A percentile compares a stretch with the other conserved stretches of the same genome.
Evolutionary conservation across 2,888 invertebrate species (phyloP).

Genomic region (Aquatica leii): DNA sequence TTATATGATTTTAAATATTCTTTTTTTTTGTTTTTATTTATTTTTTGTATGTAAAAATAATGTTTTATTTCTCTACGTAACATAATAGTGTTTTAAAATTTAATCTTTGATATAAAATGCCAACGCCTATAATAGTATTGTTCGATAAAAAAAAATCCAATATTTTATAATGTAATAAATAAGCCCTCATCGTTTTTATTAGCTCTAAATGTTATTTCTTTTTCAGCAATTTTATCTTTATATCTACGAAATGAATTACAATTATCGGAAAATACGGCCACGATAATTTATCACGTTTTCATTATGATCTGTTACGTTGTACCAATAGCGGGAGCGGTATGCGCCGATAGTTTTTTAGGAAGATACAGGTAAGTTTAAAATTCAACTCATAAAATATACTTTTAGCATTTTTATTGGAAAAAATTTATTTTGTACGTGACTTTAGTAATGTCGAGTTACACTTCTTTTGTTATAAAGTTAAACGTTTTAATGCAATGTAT

Average conservation of each 20-base stretch:
- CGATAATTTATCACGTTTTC: conserved; percentile 79
- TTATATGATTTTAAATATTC: too few species aligned
- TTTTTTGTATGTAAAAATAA: too few species aligned
- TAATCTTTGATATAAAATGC: too few species aligned
- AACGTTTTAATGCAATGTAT: neutral
- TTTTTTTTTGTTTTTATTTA: too few species aligned
- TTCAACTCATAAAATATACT: neutral
- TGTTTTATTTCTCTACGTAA: too few species aligned
- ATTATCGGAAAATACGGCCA: conserved; percentile 73
- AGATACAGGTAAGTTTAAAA: conserved; percentile 66
- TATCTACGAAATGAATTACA: conserved; percentile 76
- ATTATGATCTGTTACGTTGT: conserved; percentile 80
- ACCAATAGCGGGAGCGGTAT: conserved; percentile 76
- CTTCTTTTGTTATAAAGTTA: neutral
- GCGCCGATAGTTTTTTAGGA: conserved; percentile 82
- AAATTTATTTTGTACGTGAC: conserved; percentile 2
- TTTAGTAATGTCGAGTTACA: neutral
- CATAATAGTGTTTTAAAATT: too few species aligned
- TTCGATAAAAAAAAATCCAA: too few species aligned
- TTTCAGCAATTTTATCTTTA: conserved; percentile 78
- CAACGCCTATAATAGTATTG: too few species aligned
- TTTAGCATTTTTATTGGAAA: neutral
- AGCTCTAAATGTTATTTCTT: neutral
- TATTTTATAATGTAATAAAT: too few species aligned
- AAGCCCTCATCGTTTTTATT: conserved; percentile 14